Conservation (phyloP, 2,113 vertebrate genomes). For the Pluvianellus socialis region DNA sequence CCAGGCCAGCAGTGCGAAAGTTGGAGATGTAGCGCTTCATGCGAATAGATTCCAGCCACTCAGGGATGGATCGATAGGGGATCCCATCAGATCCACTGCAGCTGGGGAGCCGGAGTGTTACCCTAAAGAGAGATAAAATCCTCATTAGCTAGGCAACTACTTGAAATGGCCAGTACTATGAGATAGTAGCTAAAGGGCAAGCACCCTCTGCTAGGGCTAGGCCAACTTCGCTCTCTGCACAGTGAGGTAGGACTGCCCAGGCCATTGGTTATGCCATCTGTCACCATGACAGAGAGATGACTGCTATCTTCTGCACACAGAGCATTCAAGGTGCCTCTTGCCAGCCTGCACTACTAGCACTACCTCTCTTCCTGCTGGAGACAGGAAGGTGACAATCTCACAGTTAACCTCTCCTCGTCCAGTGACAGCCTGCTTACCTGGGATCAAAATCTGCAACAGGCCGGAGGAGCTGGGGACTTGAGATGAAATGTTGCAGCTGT, state of each 20-base stretch:
- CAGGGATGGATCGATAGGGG: constrained; percentile 74
- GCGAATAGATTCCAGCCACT: constrained; percentile 81
- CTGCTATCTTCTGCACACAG: background rate
- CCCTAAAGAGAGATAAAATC: constrained; percentile 19
- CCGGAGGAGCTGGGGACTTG: constrained; percentile 74
- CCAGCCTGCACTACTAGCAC: background rate
- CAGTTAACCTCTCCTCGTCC: background rate
- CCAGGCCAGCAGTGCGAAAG: constrained; percentile 76
- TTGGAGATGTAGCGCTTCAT: constrained; percentile 81
- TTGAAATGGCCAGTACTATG: background rate
- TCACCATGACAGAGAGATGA: background rate
- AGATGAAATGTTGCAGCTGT: constrained; percentile 76
- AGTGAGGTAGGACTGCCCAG: background rate
- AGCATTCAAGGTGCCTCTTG: too few relatives aligned
- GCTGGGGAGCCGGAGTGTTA: constrained; percentile 78
- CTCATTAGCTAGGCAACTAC: background rate
- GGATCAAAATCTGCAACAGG: constrained; percentile 79
- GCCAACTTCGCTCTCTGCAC: background rate
- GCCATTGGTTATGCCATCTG: background rate
- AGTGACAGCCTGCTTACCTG: constrained; percentile 53
- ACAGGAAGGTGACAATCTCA: background rate
- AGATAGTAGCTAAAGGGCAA: background rate
- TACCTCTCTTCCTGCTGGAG: background rate
- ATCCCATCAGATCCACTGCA: constrained; percentile 79
- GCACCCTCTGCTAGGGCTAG: background rate